phyloP scores from a whole-genome alignment of 2,888 invertebrate genomes.

The Lasioglossum leucozonium region DNA sequence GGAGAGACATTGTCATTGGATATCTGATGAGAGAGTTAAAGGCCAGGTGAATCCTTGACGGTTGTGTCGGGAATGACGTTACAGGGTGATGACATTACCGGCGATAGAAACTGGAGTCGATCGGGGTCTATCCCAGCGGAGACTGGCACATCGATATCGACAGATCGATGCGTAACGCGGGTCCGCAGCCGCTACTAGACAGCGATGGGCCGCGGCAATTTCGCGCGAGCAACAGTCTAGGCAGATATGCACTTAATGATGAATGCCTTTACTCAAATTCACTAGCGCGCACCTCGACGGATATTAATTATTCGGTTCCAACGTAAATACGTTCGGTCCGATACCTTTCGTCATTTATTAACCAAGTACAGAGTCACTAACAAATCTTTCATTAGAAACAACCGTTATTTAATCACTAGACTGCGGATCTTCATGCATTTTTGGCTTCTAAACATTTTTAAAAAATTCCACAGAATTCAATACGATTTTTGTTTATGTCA shows the following conservation, averaged over 20 bases:
- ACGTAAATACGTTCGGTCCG: slow-evolving; percentile 19
- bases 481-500: too few relatives aligned
- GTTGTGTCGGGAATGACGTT: slow-evolving; percentile 73
- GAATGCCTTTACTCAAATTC: slow-evolving; percentile 49
- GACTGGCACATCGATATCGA: slow-evolving; percentile 55
- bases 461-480: too few relatives aligned
- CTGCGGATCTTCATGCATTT: too few relatives aligned
- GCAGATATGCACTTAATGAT: slow-evolving; percentile 12
- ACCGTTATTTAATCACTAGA: neutral
- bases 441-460: too few relatives aligned
- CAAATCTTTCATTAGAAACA: too few relatives aligned
- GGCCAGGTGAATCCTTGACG: slow-evolving; percentile 69
- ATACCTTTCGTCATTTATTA: slow-evolving; percentile 24
- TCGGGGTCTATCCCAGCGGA: slow-evolving; percentile 13
- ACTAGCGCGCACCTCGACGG: slow-evolving; percentile 17
- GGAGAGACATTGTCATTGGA: slow-evolving; percentile 71
- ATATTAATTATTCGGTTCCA: slow-evolving; percentile 50
- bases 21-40: slow-evolving; percentile 69
- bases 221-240: slow-evolving; percentile 26
- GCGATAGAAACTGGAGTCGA: slow-evolving; percentile 70
- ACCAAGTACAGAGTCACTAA: neutral
- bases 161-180: slow-evolving; percentile 56
- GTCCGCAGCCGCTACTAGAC: neutral
- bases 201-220: slow-evolving; percentile 29
- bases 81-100: slow-evolving; percentile 79